A percentile compares a stretch with the other conserved stretches of the same genome.
These are phyloP conservation scores for Thera britannica DNA, from an alignment of 2,888 invertebrate genomes.

Conservation along the genomic window DNA sequence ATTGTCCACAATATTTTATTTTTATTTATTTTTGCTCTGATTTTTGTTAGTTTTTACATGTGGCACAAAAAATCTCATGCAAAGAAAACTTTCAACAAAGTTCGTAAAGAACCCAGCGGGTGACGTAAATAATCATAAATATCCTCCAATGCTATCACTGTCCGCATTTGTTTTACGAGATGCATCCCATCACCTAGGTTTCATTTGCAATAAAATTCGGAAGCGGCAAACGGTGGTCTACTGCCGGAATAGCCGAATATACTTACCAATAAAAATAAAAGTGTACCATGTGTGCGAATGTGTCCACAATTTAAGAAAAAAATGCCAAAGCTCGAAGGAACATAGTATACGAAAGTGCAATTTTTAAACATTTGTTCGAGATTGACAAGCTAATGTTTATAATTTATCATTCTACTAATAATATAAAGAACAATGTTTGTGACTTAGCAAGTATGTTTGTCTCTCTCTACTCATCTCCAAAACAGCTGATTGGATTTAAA, in stretches of 20 bases:
- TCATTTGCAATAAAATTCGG: conserved; percentile 63
- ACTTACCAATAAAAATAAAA: conserved; percentile 73
- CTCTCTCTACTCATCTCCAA: too few species aligned
- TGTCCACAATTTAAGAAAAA: conserved; percentile 63
- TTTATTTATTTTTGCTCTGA: too few species aligned
- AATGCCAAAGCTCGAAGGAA: too few species aligned
- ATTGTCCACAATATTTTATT: too few species aligned
- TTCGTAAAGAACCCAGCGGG: conserved; percentile 20
- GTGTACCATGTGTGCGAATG: conserved; percentile 69
- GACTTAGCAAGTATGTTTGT: too few species aligned
- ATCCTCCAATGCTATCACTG: conserved; percentile 33
- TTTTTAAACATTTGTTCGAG: too few species aligned
- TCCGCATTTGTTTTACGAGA: conserved; percentile 50
- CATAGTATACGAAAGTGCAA: too few species aligned
- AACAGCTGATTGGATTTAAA: too few species aligned
- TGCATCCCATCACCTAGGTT: conserved; percentile 58
- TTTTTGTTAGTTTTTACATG: not conserved
- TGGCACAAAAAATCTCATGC: not conserved
- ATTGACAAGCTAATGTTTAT: too few species aligned
- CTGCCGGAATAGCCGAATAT: conserved; percentile 64
- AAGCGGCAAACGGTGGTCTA: conserved; percentile 47
- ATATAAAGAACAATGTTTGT: too few species aligned
- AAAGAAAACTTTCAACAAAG: conserved; percentile 11
- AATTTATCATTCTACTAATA: too few species aligned
- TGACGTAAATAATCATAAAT: conserved; percentile 37